Evolutionary conservation across 2,797 vertebrate genomes (phyloP), one percentile per base, ranked within the genome.

Genomic region (Cryptoprocta ferox): DNA sequence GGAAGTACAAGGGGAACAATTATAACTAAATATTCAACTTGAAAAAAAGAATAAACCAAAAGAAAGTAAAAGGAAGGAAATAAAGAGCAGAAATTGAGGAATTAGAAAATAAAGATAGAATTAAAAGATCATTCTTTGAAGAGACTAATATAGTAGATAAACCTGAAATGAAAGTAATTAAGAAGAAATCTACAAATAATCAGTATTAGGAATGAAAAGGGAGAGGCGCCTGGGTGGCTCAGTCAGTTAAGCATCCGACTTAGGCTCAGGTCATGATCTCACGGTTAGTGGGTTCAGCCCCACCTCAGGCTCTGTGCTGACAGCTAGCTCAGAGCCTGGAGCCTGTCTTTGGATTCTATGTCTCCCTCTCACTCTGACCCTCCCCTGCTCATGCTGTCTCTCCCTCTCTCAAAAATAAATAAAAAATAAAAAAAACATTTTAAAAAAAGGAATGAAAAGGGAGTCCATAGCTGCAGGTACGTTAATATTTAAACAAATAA

Each of bases 91-190:
- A 85, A 95, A 56, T 48, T 37, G 32, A 84, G 45, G 32, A 92
- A 89, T 92, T 82, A 53, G 32, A 71, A 89, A 71, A 53, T 66
- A 61, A 91, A 88, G 37, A 63, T 68, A 24, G 59, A 96, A 89
- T 94, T 59, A 71, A 28, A 89, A 79, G 10, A 8, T 53, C 79
- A 12, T 90, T 73, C 30, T 84, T 92, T 89, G 48, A 82, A 68
- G 39, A 85, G 73, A 89, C 26, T 70, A 63, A 79, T 16, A 2
- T 26, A 59, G 53, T 68, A 83, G 50, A 39, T 16, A 91, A 86
- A 89, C 16, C 48, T 73, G 42, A 91, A 95, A 28, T 53, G 86
- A 89, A 94, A 90, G 9, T 89, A 11, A 65, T 53, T 85, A 85
- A 89, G 68, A 61, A 71, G 61, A 83, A 75, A 75, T 73, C n/a